Evolutionary conservation across 1,140 invertebrate genomes (phyloP), one percentile per base, ranked within the genome.

Genomic region (Nomia melanderi): DNA sequence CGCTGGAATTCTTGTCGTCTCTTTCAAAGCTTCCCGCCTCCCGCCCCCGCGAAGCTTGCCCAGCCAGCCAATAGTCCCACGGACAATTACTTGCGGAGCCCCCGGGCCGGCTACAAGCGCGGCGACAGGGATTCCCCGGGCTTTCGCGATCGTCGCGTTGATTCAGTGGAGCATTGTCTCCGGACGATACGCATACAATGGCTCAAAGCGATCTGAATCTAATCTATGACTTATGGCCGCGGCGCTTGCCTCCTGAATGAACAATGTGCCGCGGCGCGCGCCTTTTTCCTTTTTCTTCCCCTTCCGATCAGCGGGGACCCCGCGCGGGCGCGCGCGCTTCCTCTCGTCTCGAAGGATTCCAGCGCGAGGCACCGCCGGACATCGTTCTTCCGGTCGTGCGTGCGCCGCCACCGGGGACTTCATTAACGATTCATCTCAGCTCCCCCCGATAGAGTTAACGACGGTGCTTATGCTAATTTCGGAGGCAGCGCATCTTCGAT

Each of bases 131-230:
- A 87, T 85, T 87, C 81, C 76, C 76, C 76, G 62, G 41, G 67
- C 57, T 77, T 65, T 64, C 31, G 71, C 81, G 75, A 71, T 78
- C 77, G 72, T 81, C 78, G 78, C 71, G 70, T 86, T 86, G 84
- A 88, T 88, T 88, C 87, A 88, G 79, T 86, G 86, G 77, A 79
- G 81, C 81, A 89, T 89, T 89, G 86, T 89, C 83, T 87, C 73
- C 31, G 70, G 11, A 67, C 77, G 81, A 89, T 88, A 86, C 86
- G 87, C 87, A 86, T 88, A 88, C 87, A 88, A 88, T 88, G 82
- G 65, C 78, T 76, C 78, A 83, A 82, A 87, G 74, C 86, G 87
- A 88, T 88, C 84, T 79, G 77, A 88, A 84, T 87, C 87, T 88
- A 87, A 88, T 87, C 85, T 87, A 87, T 88, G 84, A 88, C 82